phyloP scores from a whole-genome alignment of 2,113 vertebrate species.

The Blennius ocellaris region DNA sequence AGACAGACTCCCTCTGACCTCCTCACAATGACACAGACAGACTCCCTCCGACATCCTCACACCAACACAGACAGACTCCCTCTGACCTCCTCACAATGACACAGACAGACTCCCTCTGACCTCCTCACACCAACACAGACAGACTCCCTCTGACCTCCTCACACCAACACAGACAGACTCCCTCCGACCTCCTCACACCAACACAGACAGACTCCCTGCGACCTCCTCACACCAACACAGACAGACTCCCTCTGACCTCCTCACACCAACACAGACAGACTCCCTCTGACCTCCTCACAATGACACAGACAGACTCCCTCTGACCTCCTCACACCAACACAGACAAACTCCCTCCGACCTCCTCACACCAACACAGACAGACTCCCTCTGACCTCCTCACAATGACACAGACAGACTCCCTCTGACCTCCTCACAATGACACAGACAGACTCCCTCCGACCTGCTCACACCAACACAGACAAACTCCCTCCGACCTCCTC shows the following conservation, averaged over 20 bases:
- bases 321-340: no score
- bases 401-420: constrained; percentile 45
- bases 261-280: constrained; percentile 44
- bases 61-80: constrained; percentile 45
- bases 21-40: no score
- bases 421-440: no score
- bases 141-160: constrained; percentile 55
- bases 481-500: constrained; percentile 56
- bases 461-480: no score
- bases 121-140: no score
- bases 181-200: no score
- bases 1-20: constrained; percentile 56
- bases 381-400: constrained; percentile 59
- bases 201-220: constrained; percentile 50
- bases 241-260: constrained; percentile 54
- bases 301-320: constrained; percentile 43
- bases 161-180: constrained; percentile 44
- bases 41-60: constrained; percentile 57
- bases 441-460: constrained; percentile 52
- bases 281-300: constrained; percentile 60
- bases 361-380: no score
- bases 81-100: no score
- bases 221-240: no score
- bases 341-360: constrained; percentile 56
- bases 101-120: constrained; percentile 52